phyloP scores from a whole-genome alignment of 2,113 vertebrate species.

The Antechinus flavipes region DNA sequence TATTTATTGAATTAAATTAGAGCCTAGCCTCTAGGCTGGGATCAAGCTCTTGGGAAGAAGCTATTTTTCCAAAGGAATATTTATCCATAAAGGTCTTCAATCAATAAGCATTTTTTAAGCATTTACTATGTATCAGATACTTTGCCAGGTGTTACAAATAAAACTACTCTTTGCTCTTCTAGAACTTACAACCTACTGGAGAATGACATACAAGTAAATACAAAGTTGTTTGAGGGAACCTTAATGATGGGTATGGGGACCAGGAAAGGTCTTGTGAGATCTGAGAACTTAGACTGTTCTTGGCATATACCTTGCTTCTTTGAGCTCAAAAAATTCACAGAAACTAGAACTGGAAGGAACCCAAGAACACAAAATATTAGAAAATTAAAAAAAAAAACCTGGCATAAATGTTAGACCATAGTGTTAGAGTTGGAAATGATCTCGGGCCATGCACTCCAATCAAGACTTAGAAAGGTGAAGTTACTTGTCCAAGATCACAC shows the following conservation, averaged over 20 bases:
- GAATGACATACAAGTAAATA: not conserved
- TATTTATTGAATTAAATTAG: not conserved
- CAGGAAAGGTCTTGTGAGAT: not conserved
- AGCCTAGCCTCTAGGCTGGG: not conserved
- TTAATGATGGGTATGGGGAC: not conserved
- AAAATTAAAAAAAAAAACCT: not conserved
- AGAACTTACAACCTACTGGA: not conserved
- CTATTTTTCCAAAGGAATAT: not conserved
- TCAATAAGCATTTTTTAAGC: not conserved
- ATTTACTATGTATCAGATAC: not conserved
- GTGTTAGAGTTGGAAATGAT: not conserved
- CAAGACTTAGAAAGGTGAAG: not conserved
- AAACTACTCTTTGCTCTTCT: not conserved
- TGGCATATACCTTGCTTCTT: not conserved
- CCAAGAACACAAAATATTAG: not conserved
- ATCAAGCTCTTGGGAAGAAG: not conserved
- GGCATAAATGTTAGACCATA: not conserved
- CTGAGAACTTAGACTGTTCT: not conserved
- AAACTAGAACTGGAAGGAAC: not conserved
- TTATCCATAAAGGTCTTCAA: not conserved
- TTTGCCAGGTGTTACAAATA: not conserved
- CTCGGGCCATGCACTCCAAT: not conserved
- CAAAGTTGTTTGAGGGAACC: not conserved
- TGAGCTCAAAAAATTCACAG: not conserved
- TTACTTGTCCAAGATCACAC: not conserved